Evolutionary conservation across 2,113 vertebrate genomes (phyloP), one percentile per base, ranked within the genome.

Genomic region (Ranitomeya variabilis): DNA sequence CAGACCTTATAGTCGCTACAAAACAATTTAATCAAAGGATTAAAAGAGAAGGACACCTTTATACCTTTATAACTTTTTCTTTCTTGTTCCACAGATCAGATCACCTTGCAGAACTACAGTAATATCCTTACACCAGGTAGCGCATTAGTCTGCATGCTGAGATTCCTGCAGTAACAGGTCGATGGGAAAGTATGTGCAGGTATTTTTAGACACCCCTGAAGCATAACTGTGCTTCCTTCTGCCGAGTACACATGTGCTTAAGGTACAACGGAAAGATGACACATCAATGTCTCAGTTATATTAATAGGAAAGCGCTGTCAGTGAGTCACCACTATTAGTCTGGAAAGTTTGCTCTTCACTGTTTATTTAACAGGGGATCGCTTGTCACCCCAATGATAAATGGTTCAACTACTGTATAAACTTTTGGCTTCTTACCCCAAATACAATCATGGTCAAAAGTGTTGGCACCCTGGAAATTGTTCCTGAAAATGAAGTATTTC

Each of bases 151-250:
- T 26, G 37, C 45, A 52, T 21, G 23, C 8, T 55, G 54, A 59
- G 18, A 57, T 71, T 73, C 64, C 66, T 73, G 64, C 31, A 80
- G 59, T 37, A 62, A 83, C 87, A 83, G 66, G 80, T 83, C 55
- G 55, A 19, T 66, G 31, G 86, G 69, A 77, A 55, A 74, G 16
- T 26, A 51, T 80, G 19, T 64, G 51, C 55, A n/a, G 51, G n/a
- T 87, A 87, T 83, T 88, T 83, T 76, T 83, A 88, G 87, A 60
- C 69, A 66, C 31, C 80, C 86, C 60, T 71, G 86, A 52, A 73
- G 86, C 67, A 19, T 74, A 83, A 83, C 67, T 19, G 79, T 31
- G 80, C 83, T 88, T 83, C 77, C 80, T n/a, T 31, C 37, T 26
- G 3, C 71, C 12, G 31, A 88, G 64, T 13, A 54, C 79, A 83